A percentile compares a stretch with the other conserved stretches of the same genome.
phyloP scores from a whole-genome alignment of 2,797 vertebrate genomes.

The Cossypha dichroa region DNA sequence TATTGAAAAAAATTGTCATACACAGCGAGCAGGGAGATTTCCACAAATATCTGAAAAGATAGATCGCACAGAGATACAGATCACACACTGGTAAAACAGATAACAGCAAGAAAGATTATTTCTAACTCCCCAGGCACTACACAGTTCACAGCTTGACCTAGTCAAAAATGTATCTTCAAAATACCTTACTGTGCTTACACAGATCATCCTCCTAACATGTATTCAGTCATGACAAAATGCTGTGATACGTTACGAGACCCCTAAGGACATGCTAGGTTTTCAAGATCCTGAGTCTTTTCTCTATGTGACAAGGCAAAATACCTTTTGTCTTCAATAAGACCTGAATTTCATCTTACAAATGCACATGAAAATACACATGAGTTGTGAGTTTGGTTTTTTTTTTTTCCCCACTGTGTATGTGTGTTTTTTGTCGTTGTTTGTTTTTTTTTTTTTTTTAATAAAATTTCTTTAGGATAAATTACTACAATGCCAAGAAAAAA shows the following conservation, averaged over 20 bases:
- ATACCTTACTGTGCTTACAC: rapidly evolving
- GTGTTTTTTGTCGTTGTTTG: not conserved
- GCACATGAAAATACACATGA: not conserved
- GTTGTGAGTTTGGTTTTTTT: not conserved
- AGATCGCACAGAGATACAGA: not conserved
- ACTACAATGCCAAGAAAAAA: not conserved
- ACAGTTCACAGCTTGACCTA: not conserved
- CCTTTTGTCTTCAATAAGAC: not conserved
- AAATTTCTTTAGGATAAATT: not conserved
- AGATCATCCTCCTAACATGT: not conserved
- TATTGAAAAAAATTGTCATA: not conserved
- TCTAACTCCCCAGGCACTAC: not conserved
- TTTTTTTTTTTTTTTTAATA: not conserved
- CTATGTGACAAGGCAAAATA: not conserved
- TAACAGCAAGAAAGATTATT: not conserved
- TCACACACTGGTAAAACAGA: not conserved
- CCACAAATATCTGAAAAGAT: not conserved
- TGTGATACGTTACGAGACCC: not conserved
- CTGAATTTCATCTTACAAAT: not conserved
- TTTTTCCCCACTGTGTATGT: not conserved
- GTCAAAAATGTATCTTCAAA: not conserved
- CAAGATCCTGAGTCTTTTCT: not conserved
- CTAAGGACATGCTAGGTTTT: not conserved
- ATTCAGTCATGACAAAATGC: not conserved
- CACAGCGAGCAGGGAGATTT: not conserved